Percentiles rank a stretch among this genome's conserved stretches.
Conservation (phyloP, 2,888 invertebrate genomes). For the Andricus quercusramuli region DNA sequence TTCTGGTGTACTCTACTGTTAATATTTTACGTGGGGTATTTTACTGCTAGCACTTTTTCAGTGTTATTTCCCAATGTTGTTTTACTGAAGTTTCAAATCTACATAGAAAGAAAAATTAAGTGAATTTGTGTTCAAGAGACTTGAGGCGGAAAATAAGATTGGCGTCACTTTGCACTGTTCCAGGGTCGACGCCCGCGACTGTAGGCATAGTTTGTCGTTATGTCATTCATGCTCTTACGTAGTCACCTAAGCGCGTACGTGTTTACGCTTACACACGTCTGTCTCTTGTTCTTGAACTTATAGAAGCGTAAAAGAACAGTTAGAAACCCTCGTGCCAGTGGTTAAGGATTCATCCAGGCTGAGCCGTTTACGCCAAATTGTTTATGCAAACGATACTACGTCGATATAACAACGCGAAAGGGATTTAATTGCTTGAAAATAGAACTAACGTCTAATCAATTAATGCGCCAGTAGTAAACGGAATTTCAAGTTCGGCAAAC, state of each 20-base stretch:
- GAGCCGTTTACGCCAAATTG: conserved; percentile 51
- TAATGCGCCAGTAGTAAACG: not conserved
- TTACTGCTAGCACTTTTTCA: not conserved
- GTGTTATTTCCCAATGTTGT: no score
- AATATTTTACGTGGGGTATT: no score
- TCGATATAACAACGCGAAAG: conserved; percentile 47
- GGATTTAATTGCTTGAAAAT: conserved; percentile 41
- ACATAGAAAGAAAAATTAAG: not conserved
- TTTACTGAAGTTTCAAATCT: not conserved
- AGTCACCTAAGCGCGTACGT: conserved; percentile 64
- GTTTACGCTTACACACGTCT: conserved; percentile 46
- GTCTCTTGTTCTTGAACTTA: conserved; percentile 53
- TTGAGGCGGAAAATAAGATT: conserved; percentile 3
- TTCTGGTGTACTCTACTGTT: no score
- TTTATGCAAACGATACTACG: conserved; percentile 46
- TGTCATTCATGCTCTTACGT: conserved; percentile 75
- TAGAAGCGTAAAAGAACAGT: conserved; percentile 73
- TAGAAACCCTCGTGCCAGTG: conserved; percentile 60
- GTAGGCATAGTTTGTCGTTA: conserved; percentile 66
- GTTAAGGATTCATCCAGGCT: conserved; percentile 52
- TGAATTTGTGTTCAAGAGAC: not conserved
- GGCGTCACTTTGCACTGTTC: conserved; percentile 49
- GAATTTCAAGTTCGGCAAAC: not conserved
- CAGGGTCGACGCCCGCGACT: conserved; percentile 73
- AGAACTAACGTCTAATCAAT: conserved; percentile 14